These are phyloP conservation scores for Gallinago paraguaiae DNA, from an alignment of 2,113 vertebrate species.

Conservation along the genomic window DNA sequence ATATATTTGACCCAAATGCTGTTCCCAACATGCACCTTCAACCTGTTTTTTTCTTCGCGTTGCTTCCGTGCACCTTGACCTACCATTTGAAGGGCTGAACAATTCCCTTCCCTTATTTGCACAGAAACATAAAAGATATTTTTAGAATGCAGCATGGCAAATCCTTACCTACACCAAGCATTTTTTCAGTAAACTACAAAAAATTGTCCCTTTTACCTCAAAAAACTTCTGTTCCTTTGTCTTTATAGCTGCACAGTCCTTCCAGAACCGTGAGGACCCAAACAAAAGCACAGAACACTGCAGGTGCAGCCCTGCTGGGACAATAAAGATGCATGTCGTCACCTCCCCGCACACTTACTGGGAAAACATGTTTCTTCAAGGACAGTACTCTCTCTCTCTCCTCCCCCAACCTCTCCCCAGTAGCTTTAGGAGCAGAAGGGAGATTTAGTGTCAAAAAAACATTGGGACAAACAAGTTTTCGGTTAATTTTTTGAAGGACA, in stretches of 20 bases:
- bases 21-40: constrained; percentile 26
- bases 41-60: background rate
- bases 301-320: constrained; percentile 21
- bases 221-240: background rate
- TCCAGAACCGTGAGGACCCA: background rate
- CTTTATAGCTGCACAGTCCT: background rate
- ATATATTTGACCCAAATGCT: background rate
- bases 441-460: background rate
- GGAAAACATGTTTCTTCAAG: constrained; percentile 43
- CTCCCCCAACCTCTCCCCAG: background rate
- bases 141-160: constrained; percentile 20
- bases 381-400: background rate
- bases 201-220: background rate
- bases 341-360: background rate
- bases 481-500: background rate
- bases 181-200: background rate
- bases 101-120: constrained; percentile 35
- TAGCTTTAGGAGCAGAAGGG: background rate
- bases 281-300: background rate
- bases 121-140: constrained; percentile 1
- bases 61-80: constrained; percentile 52
- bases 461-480: background rate
- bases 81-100: constrained; percentile 18
- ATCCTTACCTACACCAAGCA: background rate
- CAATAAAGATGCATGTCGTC: background rate